phyloP scores from a whole-genome alignment of 2,888 invertebrate species.

The Nesidiocoris tenuis region DNA sequence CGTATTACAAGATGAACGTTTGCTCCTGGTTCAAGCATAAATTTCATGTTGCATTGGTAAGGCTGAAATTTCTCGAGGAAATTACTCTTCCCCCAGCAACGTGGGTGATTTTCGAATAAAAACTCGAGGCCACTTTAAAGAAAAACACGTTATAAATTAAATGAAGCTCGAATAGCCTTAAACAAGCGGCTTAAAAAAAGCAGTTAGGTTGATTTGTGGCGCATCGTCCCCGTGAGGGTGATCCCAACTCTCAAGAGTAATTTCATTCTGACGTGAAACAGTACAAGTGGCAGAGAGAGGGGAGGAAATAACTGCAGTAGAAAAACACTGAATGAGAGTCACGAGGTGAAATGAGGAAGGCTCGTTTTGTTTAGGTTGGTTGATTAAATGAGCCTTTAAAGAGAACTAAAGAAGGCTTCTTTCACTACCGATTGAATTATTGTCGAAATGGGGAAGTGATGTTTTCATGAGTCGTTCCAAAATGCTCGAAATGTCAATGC shows the following conservation, averaged over 20 bases:
- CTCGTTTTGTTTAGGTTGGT: constrained; percentile 34
- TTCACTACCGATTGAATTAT: not conserved
- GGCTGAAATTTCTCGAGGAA: no score
- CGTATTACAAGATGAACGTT: no score
- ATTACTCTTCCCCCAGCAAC: no score
- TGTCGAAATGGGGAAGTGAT: not conserved
- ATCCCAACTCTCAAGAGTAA: constrained; percentile 42
- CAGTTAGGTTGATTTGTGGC: constrained; percentile 41
- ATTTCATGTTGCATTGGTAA: no score
- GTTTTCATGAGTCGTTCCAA: not conserved
- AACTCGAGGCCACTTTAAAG: constrained; percentile 1
- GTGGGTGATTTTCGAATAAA: not conserved
- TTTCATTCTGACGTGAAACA: constrained; percentile 41
- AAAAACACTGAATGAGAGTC: constrained; percentile 4
- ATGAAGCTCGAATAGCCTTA: constrained; percentile 33
- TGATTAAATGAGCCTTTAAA: constrained; percentile 40
- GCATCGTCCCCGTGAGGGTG: constrained; percentile 40
- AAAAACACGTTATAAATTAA: constrained; percentile 35
- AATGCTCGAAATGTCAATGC: not conserved
- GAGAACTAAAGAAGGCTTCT: constrained; percentile 1
- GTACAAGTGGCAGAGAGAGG: not conserved
- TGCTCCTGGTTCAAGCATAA: no score
- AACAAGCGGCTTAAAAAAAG: constrained; percentile 18
- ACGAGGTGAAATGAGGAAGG: constrained; percentile 13
- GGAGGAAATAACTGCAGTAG: not conserved